These are phyloP conservation scores for Telenomus remus DNA, from an alignment of 1,140 invertebrate species.

Conservation along the genomic window DNA sequence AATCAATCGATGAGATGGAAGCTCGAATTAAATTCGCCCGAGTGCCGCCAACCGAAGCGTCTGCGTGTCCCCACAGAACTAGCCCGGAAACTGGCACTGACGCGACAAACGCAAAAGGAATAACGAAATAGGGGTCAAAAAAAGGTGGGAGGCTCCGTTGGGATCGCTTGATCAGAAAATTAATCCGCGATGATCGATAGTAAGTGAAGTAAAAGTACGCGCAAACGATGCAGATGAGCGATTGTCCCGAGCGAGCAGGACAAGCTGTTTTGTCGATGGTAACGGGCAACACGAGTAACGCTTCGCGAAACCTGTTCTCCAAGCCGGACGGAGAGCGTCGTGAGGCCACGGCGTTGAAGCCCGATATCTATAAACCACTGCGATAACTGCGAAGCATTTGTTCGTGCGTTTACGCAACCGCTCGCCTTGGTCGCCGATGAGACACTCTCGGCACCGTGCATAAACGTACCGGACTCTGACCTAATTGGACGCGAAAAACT, in stretches of 20 bases:
- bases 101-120: too few species aligned
- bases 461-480: too few species aligned
- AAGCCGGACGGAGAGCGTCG: slow-evolving; percentile 21
- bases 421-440: too few species aligned
- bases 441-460: too few species aligned
- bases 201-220: slow-evolving; percentile 49
- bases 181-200: slow-evolving; percentile 61
- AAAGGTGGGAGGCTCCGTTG: slow-evolving; percentile 11
- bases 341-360: slow-evolving; percentile 25
- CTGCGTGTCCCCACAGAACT: slow-evolving; percentile 49
- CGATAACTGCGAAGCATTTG: slow-evolving; percentile 33
- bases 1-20: slow-evolving; percentile 53
- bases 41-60: slow-evolving; percentile 46
- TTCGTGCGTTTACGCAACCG: slow-evolving; percentile 1
- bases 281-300: slow-evolving; percentile 60
- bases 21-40: slow-evolving; percentile 53
- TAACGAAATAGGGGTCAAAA: slow-evolving; percentile 1
- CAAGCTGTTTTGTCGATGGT: slow-evolving; percentile 58
- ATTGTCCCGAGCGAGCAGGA: slow-evolving; percentile 54
- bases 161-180: slow-evolving; percentile 58
- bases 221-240: slow-evolving; percentile 57
- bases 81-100: too few species aligned
- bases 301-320: slow-evolving; percentile 56
- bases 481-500: too few species aligned
- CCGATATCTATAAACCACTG: slow-evolving; percentile 49